Conservation (phyloP, 2,888 invertebrate genomes). For the Oeneis ivallda region DNA sequence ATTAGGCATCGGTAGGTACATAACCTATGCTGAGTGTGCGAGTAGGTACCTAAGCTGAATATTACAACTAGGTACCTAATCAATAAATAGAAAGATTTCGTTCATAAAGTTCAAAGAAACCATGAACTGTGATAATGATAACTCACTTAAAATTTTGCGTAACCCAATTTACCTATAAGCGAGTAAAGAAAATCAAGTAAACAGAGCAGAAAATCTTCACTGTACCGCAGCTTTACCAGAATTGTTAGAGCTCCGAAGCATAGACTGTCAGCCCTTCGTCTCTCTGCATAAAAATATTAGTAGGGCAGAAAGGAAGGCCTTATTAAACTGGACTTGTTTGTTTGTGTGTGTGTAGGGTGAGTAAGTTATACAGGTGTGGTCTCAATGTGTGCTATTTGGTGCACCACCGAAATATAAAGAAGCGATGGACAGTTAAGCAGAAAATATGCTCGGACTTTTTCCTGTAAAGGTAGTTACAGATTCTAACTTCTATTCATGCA, state of each 20-base stretch:
- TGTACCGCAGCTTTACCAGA: slow-evolving; percentile 41
- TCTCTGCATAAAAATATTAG: slow-evolving; percentile 36
- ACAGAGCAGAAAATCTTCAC: slow-evolving; percentile 47
- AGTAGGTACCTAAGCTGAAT: no score
- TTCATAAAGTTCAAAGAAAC: background rate
- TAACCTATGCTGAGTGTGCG: no score
- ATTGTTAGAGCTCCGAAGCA: slow-evolving; percentile 46
- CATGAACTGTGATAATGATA: background rate
- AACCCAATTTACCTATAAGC: slow-evolving; percentile 34
- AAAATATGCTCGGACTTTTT: slow-evolving; percentile 37
- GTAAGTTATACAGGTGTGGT: slow-evolving; percentile 52
- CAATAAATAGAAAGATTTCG: background rate
- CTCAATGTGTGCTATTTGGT: slow-evolving; percentile 52
- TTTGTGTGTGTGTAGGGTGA: slow-evolving; percentile 54
- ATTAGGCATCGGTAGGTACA: no score
- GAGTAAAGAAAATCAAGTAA: slow-evolving; percentile 49
- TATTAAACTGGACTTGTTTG: slow-evolving; percentile 44
- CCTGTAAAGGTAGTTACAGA: background rate
- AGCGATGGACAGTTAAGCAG: slow-evolving; percentile 42
- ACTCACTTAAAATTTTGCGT: slow-evolving; percentile 17
- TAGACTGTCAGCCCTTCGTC: slow-evolving; percentile 41
- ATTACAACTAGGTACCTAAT: no score
- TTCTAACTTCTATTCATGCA: background rate
- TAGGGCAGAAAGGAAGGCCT: slow-evolving; percentile 44
- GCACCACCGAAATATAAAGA: slow-evolving; percentile 45